Base-by-base conservation (phyloP, 1,140 invertebrate species). In the Drosophila parabipectinata region DNA sequence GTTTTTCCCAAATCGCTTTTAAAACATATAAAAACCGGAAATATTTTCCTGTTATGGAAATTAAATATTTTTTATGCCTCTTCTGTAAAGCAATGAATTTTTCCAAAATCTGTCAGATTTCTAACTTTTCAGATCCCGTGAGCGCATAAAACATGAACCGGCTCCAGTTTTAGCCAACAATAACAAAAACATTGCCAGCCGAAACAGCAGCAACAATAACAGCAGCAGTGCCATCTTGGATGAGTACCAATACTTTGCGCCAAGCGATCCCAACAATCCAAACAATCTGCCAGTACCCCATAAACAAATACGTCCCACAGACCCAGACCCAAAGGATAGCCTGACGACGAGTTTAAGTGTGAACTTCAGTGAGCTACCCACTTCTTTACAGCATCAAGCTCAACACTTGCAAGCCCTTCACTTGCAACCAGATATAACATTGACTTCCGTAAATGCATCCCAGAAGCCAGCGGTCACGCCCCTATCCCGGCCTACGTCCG, bases 211-310 rank as follows among this genome's bases (percentile, higher is more conserved):
- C 26, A 87, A 68, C 48, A 77, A 77, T 56, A 84, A 77, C 58
- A 90, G 68, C 34, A 90, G 60, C 18, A 72, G 71, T 8, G 64
- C 69, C 1, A 59, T 54, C 1, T 73, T 90, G 5, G 90, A 91
- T 69, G 90, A 91, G 47, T 91, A 91, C 54, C 90, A 91, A 68
- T 91, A 91, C 52, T 91, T 91, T 73, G 89, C 90, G 4, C 90
- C 90, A 0, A 90, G 90, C 44, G 90, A 91, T 67, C 90, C 90
- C 0, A 91, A 91, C 52, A 91, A 91, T 76, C 90, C 90, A 1
- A 90, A 91, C 41, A 91, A 91, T 61, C 90, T 77, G 55, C 51
- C 21, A 4, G n/a, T 61, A 47, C 21, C 2, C 21, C 3, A 21
- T 21, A 21, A 21, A 21, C 21, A 21, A 21, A 21, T 21, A 3